Base-by-base conservation (phyloP, 2,113 vertebrate species). In the Sula dactylatra region DNA sequence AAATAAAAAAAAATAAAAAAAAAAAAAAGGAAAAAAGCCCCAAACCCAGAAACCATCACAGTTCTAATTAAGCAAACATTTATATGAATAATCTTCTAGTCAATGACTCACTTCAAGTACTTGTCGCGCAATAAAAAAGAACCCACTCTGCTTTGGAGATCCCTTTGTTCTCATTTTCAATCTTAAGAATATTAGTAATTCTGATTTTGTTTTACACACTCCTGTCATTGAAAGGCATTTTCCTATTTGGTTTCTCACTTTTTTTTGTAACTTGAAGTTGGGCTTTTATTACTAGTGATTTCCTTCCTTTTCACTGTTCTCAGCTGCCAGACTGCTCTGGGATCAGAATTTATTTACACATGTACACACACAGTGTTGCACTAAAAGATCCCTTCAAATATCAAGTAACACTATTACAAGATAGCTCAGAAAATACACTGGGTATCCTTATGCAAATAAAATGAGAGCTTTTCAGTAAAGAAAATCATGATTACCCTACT, bases 361-460 rank as follows among this genome's bases (percentile, higher is more conserved):
- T 0, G 0, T 54, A 58, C 2, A 3, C 32, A 67, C 10, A 17
- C 3, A 54, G 27, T 25, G 32, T 31, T 86, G 88, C 52, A 61
- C 40, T 71, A 27, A 82, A 79, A 74, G 29, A 70, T 4, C 21
- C 66, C 42, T 70, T 62, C 36, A 45, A 83, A 80, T 8, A 91
- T 65, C 61, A 65, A 45, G 66, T 25, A 55, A 44, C 42, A 42
- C 62, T 88, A 71, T 26, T 70, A 86, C 26, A 92, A 74, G 65
- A 70, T 19, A 80, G 67, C 58, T 92, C 79, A 78, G 40, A 82
- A 83, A 65, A 85, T 5, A 72, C 2, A 82, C 32, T 19, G 47
- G 88, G 50, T 61, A 88, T 83, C 24, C 7, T 52, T 47, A 84
- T 12, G 50, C 44, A 92, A 84, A 94, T 66, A 86, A 87, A 96